Conservation (phyloP, 2,797 vertebrate genomes). For the Cynopterus sphinx region DNA sequence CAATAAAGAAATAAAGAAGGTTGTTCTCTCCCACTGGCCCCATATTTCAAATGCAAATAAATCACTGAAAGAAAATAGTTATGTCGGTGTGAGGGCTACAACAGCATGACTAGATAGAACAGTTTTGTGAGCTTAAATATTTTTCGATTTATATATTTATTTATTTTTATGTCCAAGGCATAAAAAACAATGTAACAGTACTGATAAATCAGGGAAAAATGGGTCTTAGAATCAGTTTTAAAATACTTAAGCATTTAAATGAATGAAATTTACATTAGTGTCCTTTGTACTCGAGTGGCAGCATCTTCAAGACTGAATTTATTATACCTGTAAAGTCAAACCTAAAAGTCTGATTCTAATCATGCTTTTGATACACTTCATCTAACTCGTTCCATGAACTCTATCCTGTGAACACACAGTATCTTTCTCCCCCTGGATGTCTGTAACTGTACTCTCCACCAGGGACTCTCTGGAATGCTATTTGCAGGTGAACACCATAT, state of each 20-base stretch:
- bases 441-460: background rate
- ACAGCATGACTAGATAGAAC: background rate
- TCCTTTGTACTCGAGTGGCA: background rate
- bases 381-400: background rate
- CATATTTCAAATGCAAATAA: conserved; percentile 51
- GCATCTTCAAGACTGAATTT: background rate
- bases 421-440: background rate
- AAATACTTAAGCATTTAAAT: background rate
- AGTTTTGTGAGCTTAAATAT: background rate
- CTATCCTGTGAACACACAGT: background rate
- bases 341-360: background rate
- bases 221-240: background rate
- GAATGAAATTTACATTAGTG: background rate
- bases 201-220: background rate
- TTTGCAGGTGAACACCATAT: background rate
- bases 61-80: background rate
- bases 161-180: conserved; percentile 20
- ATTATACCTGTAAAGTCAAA: background rate
- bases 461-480: background rate
- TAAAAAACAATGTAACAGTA: background rate
- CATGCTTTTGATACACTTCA: background rate
- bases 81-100: background rate
- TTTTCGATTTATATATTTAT: background rate
- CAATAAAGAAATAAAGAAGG: conserved; percentile 1
- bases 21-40: background rate